phyloP scores from a whole-genome alignment of 2,888 invertebrate genomes.

The Nipponacmea schrenckii region DNA sequence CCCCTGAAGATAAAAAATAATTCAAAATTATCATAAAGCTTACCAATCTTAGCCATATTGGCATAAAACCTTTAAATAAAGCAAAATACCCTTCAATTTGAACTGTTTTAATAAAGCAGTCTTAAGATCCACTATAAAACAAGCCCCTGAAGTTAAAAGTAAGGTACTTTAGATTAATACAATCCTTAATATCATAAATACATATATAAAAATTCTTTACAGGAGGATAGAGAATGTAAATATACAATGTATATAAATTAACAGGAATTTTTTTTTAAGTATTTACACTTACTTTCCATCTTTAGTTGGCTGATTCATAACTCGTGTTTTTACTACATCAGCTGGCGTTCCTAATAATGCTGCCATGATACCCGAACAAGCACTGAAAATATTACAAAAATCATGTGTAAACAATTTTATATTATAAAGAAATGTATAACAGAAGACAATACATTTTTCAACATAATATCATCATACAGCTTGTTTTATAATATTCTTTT shows the following conservation, averaged over 20 bases:
- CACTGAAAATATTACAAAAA: constrained; percentile 71
- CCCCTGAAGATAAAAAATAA: constrained; percentile 72
- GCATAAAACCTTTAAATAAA: constrained; percentile 76
- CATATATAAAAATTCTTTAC: no score
- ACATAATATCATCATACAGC: no score
- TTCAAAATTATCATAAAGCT: constrained; percentile 20
- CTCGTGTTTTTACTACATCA: constrained; percentile 90
- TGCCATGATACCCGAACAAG: constrained; percentile 86
- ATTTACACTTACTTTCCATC: constrained; percentile 71
- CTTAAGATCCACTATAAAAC: constrained; percentile 84
- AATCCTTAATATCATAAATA: no score
- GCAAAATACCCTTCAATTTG: constrained; percentile 74
- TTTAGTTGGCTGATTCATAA: constrained; percentile 89
- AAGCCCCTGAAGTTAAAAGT: constrained; percentile 74
- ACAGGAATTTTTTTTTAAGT: no score
- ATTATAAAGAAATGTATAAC: neutral
- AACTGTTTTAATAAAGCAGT: constrained; percentile 81
- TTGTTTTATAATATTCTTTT: no score
- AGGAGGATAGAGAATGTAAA: no score
- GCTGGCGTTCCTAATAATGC: constrained; percentile 91
- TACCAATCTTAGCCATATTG: constrained; percentile 75
- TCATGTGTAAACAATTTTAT: neutral
- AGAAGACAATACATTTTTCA: no score
- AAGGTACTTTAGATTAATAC: no score
- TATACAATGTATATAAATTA: no score